phyloP scores from a whole-genome alignment of 2,113 vertebrate genomes.

The Pleuronectes platessa region DNA sequence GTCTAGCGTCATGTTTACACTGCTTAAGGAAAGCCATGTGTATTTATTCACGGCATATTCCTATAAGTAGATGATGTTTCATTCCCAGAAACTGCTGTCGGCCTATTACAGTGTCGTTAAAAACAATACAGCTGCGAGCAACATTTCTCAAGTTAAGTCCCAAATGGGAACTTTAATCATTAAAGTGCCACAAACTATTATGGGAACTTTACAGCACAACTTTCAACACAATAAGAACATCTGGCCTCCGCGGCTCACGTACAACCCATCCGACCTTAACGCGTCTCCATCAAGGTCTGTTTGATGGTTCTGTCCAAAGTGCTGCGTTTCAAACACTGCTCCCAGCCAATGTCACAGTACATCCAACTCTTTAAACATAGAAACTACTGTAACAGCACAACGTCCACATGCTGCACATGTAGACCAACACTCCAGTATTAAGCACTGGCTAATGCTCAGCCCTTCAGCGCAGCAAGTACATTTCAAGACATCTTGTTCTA shows the following conservation, averaged over 20 bases:
- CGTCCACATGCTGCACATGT: not conserved
- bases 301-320: not conserved
- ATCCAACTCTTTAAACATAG: not conserved
- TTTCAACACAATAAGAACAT: constrained; percentile 5
- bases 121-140: constrained; percentile 19
- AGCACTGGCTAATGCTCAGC: not conserved
- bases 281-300: not conserved
- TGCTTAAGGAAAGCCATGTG: not conserved
- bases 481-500: not conserved
- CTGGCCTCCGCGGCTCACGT: not conserved
- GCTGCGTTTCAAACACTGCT: not conserved
- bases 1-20: constrained; percentile 7
- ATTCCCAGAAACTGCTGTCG: constrained; percentile 11
- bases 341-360: not conserved
- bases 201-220: constrained; percentile 20
- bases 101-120: constrained; percentile 7
- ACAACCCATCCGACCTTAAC: not conserved
- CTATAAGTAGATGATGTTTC: constrained; percentile 2
- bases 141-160: constrained; percentile 5
- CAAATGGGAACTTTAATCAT: constrained; percentile 16
- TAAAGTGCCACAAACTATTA: not conserved
- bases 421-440: not conserved
- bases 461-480: not conserved
- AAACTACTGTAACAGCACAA: constrained; percentile 2
- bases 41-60: not conserved